Percentiles rank a stretch among this genome's conserved stretches.
Evolutionary conservation across 2,888 invertebrate genomes (phyloP).

Genomic region (Rosalia funebris): DNA sequence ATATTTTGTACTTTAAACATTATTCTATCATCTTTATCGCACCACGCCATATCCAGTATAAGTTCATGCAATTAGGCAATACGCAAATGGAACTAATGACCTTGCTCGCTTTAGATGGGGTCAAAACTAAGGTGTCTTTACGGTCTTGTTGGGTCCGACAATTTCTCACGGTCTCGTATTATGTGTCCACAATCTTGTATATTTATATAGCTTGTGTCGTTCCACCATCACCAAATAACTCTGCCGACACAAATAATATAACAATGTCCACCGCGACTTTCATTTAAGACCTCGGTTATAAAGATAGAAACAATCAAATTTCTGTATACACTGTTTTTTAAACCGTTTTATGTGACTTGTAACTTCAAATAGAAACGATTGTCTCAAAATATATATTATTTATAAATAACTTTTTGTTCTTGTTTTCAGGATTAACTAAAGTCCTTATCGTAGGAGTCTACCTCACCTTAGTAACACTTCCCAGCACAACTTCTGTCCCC

Average conservation of each 20-base stretch:
- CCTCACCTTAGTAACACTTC: conserved; percentile 59
- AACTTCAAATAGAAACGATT: too few relatives aligned
- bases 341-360: too few relatives aligned
- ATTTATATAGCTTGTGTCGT: conserved; percentile 57
- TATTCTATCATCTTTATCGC: too few relatives aligned
- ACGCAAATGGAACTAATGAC: conserved; percentile 36
- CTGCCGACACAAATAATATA: conserved; percentile 49
- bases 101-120: conserved; percentile 46
- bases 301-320: background rate
- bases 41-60: too few relatives aligned
- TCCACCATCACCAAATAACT: conserved; percentile 50
- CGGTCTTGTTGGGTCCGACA: conserved; percentile 35
- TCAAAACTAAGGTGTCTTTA: conserved; percentile 48
- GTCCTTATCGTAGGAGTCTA: conserved; percentile 62
- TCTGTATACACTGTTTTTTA: background rate
- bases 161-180: conserved; percentile 62
- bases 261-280: conserved; percentile 31
- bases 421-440: conserved; percentile 62
- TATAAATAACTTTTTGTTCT: background rate
- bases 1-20: too few relatives aligned
- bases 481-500: conserved; percentile 60
- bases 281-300: conserved; percentile 21
- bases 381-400: too few relatives aligned
- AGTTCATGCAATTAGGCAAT: conserved; percentile 3
- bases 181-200: conserved; percentile 58